Evolutionary conservation across 2,888 invertebrate species (phyloP), one percentile per base, ranked within the genome.

Genomic region (Trichogramma dendrolimi): DNA sequence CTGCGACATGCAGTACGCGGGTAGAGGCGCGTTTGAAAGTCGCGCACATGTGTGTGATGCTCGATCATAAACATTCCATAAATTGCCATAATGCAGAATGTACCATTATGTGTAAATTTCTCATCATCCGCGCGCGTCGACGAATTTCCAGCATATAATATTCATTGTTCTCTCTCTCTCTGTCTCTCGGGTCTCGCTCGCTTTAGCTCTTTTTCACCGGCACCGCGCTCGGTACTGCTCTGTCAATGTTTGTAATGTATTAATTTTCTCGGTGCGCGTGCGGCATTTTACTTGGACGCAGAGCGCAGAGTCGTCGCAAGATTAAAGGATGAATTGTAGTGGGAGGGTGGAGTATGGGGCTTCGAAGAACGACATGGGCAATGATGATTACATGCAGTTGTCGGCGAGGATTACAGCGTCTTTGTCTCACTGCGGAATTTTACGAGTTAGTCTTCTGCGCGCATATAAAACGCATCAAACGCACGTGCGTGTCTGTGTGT

Each of bases 81-180:
- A 2, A 65, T 65, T 58, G 62, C 65, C 62, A 65, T 65, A 65
- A 60, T 60, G 58, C 60, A 58, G 62, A 65, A 65, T 65, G 57
- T 60, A 62, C 60, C 49, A 65, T 65, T 65, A 65, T 65, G 65
- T 65, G 64, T 64, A 64, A 64, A 64, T 64, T 64, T 65, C 64
- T 62, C 55, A 60, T 56, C 50, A 40, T 47, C 27, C 27, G 27
- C 27, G 27, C 1, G 27, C 27, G 27, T 27, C 27, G 27, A 27
- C 27, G 27, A 27, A 27, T 27, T 27, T 27, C 27, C 27, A 27
- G 27, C 27, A 27, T 27, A 27, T 27, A 27, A 27, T 27, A 27
- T 27, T 27, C 27, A 27, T 27, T 27, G 27, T 41, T 14, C 41
- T 46, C 8, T 39, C 6, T 5, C 54, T 40, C 43, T 49, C 41